These are phyloP conservation scores for Cordilura impudica DNA, from an alignment of 2,888 invertebrate genomes.

Conservation along the genomic window DNA sequence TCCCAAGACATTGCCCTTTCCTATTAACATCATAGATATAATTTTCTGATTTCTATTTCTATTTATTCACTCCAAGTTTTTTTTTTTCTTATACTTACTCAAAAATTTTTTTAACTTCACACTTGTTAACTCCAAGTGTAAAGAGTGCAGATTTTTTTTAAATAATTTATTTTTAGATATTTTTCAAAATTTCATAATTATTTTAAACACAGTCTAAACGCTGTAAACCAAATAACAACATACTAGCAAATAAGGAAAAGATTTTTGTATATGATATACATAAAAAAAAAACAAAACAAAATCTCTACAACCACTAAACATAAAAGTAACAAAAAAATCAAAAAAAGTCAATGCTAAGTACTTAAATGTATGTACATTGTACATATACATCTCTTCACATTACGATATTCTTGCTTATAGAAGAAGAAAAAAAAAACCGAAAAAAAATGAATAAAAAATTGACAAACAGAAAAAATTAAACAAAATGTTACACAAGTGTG, in stretches of 20 bases:
- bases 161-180: too few species aligned
- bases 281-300: neutral
- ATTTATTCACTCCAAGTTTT: too few species aligned
- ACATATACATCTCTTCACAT: neutral
- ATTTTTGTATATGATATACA: neutral
- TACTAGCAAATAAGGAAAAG: neutral
- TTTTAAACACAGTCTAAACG: neutral
- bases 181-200: too few species aligned
- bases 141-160: too few species aligned
- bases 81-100: too few species aligned
- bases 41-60: too few species aligned
- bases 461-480: slow-evolving; percentile 26
- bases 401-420: neutral
- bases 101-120: too few species aligned
- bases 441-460: slow-evolving; percentile 4
- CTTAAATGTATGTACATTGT: slow-evolving; percentile 36
- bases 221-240: neutral
- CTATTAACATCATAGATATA: too few species aligned
- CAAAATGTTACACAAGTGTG: slow-evolving; percentile 58
- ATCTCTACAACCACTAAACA: slow-evolving; percentile 28
- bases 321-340: slow-evolving; percentile 6
- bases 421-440: neutral
- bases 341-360: slow-evolving; percentile 49
- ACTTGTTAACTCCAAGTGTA: too few species aligned
- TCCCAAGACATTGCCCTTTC: too few species aligned